phyloP scores from a whole-genome alignment of 2,113 vertebrate genomes.

The Dipodomys stephensi region DNA sequence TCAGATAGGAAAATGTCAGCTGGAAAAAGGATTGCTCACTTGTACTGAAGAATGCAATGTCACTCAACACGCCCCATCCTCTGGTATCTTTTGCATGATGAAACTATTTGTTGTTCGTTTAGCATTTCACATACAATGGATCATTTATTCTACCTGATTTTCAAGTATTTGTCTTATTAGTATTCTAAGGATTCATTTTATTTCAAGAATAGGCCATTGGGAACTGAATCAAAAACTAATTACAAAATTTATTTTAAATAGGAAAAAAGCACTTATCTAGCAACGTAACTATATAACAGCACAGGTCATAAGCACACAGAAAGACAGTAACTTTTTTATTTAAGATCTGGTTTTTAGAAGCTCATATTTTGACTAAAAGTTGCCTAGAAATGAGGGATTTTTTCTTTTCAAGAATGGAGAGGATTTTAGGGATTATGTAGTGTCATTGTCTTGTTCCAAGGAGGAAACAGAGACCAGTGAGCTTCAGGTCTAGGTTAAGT shows the following conservation, averaged over 20 bases:
- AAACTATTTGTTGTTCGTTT: slow-evolving; percentile 13
- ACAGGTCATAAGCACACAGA: neutral
- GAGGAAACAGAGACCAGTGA: neutral
- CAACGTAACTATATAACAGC: neutral
- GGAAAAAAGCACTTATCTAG: neutral
- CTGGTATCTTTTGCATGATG: neutral
- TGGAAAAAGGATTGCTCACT: neutral
- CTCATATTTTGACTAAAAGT: neutral
- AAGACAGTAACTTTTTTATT: neutral
- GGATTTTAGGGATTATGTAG: neutral
- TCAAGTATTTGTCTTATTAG: neutral
- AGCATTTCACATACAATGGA: neutral
- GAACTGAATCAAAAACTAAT: slow-evolving; percentile 8
- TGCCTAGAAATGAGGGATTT: too few species aligned
- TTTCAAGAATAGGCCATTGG: neutral
- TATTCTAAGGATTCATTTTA: slow-evolving; percentile 22
- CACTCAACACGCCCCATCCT: neutral
- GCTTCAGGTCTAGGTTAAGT: neutral
- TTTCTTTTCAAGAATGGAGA: neutral
- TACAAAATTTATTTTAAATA: neutral
- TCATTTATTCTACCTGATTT: neutral
- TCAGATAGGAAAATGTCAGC: slow-evolving; percentile 27
- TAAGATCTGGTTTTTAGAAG: neutral
- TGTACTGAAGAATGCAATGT: neutral
- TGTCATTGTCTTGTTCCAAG: neutral